Conservation (phyloP, 2,797 vertebrate species). For the Iguana delicatissima region DNA sequence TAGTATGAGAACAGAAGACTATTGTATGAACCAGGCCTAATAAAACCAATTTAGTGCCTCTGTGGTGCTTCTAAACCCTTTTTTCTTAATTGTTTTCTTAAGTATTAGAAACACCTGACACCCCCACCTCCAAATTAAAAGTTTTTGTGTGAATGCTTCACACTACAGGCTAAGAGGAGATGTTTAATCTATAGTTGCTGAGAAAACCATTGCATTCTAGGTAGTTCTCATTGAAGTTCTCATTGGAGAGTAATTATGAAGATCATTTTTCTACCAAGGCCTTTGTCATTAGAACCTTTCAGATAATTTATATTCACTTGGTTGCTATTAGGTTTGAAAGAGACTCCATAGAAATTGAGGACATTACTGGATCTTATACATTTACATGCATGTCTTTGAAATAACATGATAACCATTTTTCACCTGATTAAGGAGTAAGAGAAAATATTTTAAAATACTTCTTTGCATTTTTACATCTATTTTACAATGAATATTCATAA, state of each 20-base stretch:
- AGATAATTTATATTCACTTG: constrained; percentile 28
- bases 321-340: constrained; percentile 44
- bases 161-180: background rate
- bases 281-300: background rate
- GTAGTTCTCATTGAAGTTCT: constrained; percentile 44
- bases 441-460: background rate
- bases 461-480: background rate
- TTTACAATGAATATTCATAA: background rate
- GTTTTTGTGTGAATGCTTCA: background rate
- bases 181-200: constrained; percentile 32
- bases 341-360: background rate
- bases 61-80: background rate
- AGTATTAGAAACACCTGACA: background rate
- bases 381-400: background rate
- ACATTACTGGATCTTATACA: background rate
- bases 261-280: constrained; percentile 38
- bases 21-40: background rate
- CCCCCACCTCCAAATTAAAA: background rate
- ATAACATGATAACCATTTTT: background rate
- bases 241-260: background rate
- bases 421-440: background rate
- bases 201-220: constrained; percentile 29
- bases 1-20: background rate
- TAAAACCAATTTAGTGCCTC: background rate
- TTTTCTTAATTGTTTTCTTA: background rate